Base-by-base conservation (phyloP, 2,888 invertebrate species). In the Eueremaeus valkanovi region DNA sequence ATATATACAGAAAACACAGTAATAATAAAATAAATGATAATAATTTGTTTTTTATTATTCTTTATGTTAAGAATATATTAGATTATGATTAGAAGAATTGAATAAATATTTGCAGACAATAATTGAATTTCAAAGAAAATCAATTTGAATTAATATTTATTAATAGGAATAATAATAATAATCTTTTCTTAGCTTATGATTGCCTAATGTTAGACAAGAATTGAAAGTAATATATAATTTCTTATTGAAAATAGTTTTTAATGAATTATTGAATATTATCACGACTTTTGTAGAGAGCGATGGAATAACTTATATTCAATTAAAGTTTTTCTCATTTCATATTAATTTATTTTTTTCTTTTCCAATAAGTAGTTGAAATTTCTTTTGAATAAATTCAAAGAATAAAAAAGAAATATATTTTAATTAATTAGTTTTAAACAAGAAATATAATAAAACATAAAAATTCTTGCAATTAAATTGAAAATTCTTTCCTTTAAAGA, bases 11-110 rank as follows among this genome's bases (percentile, higher is more conserved):
- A n/a, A n/a, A n/a, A n/a, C n/a, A n/a, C n/a, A n/a, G n/a, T n/a
- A n/a, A n/a, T n/a, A n/a, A n/a, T n/a, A n/a, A n/a, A n/a, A n/a
- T n/a, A n/a, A n/a, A n/a, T n/a, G n/a, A n/a, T n/a, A n/a, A n/a
- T n/a, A n/a, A n/a, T n/a, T n/a, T n/a, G n/a, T n/a, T n/a, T n/a
- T n/a, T n/a, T n/a, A n/a, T n/a, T n/a, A n/a, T n/a, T n/a, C 55
- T 55, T 27, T 24, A 55, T 55, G 55, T 55, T 13, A 55, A 55
- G 55, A 55, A 55, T 55, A n/a, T n/a, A 55, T 33, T 61, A 61
- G 33, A 33, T 61, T 61, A 61, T n/a, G 61, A 61, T 61, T 61
- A 61, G n/a, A n/a, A n/a, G n/a, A 61, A 33, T 61, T 61, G n/a
- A 33, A 61, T 31, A 61, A 61, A 61, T 61, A 61, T 61, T 61